Base-by-base conservation (phyloP, 2,888 invertebrate species). In the Polietes domitor region DNA sequence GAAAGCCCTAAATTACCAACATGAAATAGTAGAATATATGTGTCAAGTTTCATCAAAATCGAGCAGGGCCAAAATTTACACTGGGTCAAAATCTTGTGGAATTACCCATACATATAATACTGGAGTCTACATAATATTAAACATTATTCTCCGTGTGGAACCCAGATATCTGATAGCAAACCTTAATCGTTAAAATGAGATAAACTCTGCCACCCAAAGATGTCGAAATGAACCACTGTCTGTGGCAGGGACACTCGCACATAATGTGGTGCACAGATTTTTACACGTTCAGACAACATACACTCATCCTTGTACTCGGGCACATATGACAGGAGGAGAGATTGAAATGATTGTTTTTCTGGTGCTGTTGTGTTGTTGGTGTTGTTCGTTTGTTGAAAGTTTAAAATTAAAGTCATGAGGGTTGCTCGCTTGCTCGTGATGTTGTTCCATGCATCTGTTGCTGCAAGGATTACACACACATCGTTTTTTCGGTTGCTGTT, bases 371-470 rank as follows among this genome's bases (percentile, higher is more conserved):
- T 19, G n/a, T 37, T 41, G 17, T 71, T 21, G 53, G 63, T 19
- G n/a, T 37, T 55, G 9, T 55, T 21, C 55, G 43, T 37, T 32
- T 71, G 63, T 55, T 24, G 4, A 80, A 85, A 85, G 73, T 84
- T 86, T 82, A 65, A 76, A 80, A 83, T 85, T 85, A 85, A 87
- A 87, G 87, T 88, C 88, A 87, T 88, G 87, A 85, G 87, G 86
- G 86, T 87, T 81, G 87, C 86, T 85, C 89, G 88, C 89, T 87
- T 81, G 87, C 86, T 85, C 89, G 88, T 89, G 88, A 89, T 87
- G 88, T 83, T 89, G 87, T 90, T 90, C 85, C 71, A 61, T 86
- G 87, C 90, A 90, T 89, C 88, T 90, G 90, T 89, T 90, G 90
- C 89, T 88, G 85, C 71, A 77, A 76, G 84, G 73, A 79, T 81